phyloP scores from a whole-genome alignment of 1,140 invertebrate species.

The Maniola jurtina region DNA sequence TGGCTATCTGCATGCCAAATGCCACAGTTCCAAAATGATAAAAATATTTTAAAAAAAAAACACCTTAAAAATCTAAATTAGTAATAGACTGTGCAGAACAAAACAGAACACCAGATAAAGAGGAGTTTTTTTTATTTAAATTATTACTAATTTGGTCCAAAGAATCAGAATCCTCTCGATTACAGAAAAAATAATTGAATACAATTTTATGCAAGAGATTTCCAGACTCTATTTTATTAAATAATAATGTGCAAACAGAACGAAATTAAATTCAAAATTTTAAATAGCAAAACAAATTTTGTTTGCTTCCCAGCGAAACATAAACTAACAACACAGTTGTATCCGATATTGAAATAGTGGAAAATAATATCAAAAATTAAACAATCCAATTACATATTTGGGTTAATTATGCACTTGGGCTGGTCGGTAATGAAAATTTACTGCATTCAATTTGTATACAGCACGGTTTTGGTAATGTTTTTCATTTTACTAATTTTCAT shows the following conservation, averaged over 20 bases:
- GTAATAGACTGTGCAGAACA: too few relatives aligned
- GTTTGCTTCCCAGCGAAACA: background rate
- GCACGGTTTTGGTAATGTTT: conserved; percentile 17
- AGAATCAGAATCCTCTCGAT: too few relatives aligned
- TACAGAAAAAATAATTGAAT: too few relatives aligned
- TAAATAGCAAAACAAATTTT: background rate
- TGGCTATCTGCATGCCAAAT: too few relatives aligned
- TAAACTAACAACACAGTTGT: conserved; percentile 10
- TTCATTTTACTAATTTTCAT: conserved; percentile 26
- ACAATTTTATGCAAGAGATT: too few relatives aligned
- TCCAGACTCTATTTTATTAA: too few relatives aligned
- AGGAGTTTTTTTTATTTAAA: too few relatives aligned
- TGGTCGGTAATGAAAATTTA: conserved; percentile 17
- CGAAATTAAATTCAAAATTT: background rate
- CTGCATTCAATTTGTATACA: conserved; percentile 15
- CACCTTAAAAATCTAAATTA: too few relatives aligned
- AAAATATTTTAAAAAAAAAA: too few relatives aligned
- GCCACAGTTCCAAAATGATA: too few relatives aligned
- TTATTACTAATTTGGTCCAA: too few relatives aligned
- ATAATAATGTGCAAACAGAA: background rate
- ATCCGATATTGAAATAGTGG: conserved; percentile 12
- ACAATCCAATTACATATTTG: conserved; percentile 11
- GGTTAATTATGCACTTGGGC: conserved; percentile 21
- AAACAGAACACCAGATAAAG: too few relatives aligned
- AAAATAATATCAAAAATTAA: conserved; percentile 13